These are phyloP conservation scores for Lasioglossum albipes DNA, from an alignment of 1,140 invertebrate genomes.

Conservation along the genomic window DNA sequence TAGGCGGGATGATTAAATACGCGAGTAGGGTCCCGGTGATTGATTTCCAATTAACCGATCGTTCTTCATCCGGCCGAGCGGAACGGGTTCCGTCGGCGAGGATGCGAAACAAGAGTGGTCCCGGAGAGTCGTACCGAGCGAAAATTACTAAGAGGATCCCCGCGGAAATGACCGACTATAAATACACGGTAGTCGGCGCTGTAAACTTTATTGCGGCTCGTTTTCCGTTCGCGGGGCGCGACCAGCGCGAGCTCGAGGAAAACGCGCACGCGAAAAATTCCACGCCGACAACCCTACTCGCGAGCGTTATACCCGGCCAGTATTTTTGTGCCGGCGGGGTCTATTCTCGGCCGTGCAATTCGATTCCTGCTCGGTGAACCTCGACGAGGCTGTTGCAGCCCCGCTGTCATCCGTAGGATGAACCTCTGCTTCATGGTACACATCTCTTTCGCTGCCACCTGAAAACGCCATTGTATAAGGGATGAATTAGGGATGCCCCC, in stretches of 20 bases:
- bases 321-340: slow-evolving; percentile 17
- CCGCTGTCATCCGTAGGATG: neutral
- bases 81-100: neutral
- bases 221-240: slow-evolving; percentile 7
- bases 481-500: too few species aligned
- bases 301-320: neutral
- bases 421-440: too few species aligned
- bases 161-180: slow-evolving; percentile 34
- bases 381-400: neutral
- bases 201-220: slow-evolving; percentile 40
- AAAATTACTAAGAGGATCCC: slow-evolving; percentile 30
- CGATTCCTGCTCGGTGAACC: neutral
- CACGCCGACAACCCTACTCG: slow-evolving; percentile 1
- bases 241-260: too few species aligned
- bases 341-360: slow-evolving; percentile 13
- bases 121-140: neutral
- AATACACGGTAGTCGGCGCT: slow-evolving; percentile 29
- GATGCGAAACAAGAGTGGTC: neutral
- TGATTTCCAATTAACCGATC: neutral
- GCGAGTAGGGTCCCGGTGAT: neutral
- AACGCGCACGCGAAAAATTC: slow-evolving; percentile 24
- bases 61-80: too few species aligned
- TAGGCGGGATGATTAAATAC: too few species aligned
- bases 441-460: too few species aligned
- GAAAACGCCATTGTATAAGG: too few species aligned